Evolutionary conservation across 1,140 invertebrate species (phyloP).

Genomic region (Drosophila persimilis): DNA sequence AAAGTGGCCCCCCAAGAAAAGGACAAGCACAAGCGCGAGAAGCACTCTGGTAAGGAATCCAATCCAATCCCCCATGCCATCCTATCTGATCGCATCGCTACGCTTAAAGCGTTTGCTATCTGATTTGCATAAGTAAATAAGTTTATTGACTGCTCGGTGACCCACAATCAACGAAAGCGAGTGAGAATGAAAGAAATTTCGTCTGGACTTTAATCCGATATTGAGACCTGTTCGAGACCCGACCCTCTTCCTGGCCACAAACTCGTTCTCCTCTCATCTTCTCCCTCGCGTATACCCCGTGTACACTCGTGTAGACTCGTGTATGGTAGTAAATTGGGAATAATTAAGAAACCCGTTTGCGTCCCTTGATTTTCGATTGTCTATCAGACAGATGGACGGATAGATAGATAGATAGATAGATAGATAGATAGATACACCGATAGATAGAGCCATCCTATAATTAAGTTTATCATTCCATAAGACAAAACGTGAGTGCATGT

Average conservation of each 20-base stretch:
- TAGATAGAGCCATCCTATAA: slow-evolving; percentile 31
- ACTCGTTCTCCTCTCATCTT: slow-evolving; percentile 9
- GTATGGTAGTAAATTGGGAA: slow-evolving; percentile 11
- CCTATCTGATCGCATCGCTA: not conserved
- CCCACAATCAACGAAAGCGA: slow-evolving; percentile 41
- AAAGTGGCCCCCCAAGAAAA: slow-evolving; percentile 73
- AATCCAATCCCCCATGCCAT: not conserved
- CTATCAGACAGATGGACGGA: not conserved
- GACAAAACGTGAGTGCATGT: slow-evolving; percentile 36
- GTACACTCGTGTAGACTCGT: not conserved
- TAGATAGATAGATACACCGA: not conserved
- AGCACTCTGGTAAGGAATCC: slow-evolving; percentile 64
- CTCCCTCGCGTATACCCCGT: not conserved
- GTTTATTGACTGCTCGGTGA: slow-evolving; percentile 21
- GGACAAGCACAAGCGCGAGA: slow-evolving; percentile 78
- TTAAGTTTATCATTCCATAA: slow-evolving; percentile 22
- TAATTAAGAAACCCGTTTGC: slow-evolving; percentile 40
- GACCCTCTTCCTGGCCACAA: slow-evolving; percentile 14
- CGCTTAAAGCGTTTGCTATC: not conserved
- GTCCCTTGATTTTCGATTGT: not conserved
- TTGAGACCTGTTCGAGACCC: not conserved
- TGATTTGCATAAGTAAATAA: slow-evolving; percentile 36
- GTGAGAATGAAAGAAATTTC: slow-evolving; percentile 23
- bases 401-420: slow-evolving; percentile 4
- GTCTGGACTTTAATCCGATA: not conserved